These are phyloP conservation scores for Drosophila pseudotalamancana DNA, from an alignment of 2,888 invertebrate species.

Conservation along the genomic window DNA sequence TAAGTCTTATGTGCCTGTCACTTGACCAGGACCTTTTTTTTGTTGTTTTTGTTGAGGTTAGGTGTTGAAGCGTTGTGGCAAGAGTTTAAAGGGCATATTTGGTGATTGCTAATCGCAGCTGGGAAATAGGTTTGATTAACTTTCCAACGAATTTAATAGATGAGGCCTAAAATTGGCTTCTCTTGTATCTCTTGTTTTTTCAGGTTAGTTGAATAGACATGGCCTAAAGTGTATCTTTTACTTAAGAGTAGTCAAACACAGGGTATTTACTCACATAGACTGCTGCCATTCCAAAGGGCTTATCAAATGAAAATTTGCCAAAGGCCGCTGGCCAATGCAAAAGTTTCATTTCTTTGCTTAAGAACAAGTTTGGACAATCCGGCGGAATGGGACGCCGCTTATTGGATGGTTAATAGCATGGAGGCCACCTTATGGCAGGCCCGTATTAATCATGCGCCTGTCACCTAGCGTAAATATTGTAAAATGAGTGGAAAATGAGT, in stretches of 20 bases:
- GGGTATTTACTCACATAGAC: constrained; percentile 5
- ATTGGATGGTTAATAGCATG: constrained; percentile 47
- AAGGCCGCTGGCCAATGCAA: constrained; percentile 55
- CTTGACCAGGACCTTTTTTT: constrained; percentile 42
- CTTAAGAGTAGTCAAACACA: constrained; percentile 16
- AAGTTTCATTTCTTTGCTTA: constrained; percentile 59
- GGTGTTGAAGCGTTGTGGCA: constrained; percentile 42
- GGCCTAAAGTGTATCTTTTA: neutral
- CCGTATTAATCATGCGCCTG: constrained; percentile 75
- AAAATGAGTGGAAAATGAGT: constrained; percentile 64
- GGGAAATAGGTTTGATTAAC: constrained; percentile 17
- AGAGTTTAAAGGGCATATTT: constrained; percentile 44
- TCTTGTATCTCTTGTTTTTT: no score
- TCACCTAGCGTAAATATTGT: constrained; percentile 74
- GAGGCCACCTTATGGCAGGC: constrained; percentile 37
- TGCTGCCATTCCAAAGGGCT: constrained; percentile 23
- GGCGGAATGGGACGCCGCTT: neutral
- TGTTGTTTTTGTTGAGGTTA: constrained; percentile 2
- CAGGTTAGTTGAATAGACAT: no score
- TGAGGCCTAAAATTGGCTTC: neutral
- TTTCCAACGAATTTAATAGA: neutral
- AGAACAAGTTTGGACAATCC: constrained; percentile 38
- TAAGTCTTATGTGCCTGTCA: constrained; percentile 37
- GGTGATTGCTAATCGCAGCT: constrained; percentile 35
- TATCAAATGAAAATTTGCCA: constrained; percentile 54